Conservation (phyloP, 2,888 invertebrate species). For the Danaus chrysippus region DNA sequence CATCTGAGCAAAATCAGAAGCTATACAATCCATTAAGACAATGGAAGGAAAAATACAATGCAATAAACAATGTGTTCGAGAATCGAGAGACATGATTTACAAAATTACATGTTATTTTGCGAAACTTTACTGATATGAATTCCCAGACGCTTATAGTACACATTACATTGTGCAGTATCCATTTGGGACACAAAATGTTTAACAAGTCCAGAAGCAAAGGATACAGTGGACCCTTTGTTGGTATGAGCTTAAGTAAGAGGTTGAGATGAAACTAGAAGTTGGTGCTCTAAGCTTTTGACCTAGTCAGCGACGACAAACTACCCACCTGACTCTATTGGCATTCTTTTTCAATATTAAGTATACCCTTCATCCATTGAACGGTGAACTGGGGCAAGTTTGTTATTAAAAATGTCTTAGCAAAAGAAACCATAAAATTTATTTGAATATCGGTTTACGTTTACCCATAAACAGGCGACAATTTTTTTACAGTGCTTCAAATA, state of each 20-base stretch:
- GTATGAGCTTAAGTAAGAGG: slow-evolving; percentile 62
- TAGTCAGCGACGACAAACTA: slow-evolving; percentile 60
- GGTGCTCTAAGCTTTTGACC: slow-evolving; percentile 60
- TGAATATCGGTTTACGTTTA: too few relatives aligned
- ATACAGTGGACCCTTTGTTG: slow-evolving; percentile 18
- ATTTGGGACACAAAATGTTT: slow-evolving; percentile 55
- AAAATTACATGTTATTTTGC: slow-evolving; percentile 30
- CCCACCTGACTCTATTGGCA: slow-evolving; percentile 49
- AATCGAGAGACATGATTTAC: slow-evolving; percentile 27
- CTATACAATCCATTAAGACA: slow-evolving; percentile 23
- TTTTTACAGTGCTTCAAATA: too few relatives aligned
- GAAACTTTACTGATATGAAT: slow-evolving; percentile 43
- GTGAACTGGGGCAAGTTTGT: slow-evolving; percentile 13
- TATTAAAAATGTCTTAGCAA: neutral
- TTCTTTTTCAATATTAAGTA: slow-evolving; percentile 46
- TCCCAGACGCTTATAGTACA: slow-evolving; percentile 58
- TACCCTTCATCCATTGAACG: slow-evolving; percentile 28
- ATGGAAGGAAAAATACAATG: slow-evolving; percentile 29
- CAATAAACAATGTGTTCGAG: slow-evolving; percentile 24
- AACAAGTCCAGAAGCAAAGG: slow-evolving; percentile 41
- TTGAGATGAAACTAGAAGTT: slow-evolving; percentile 57
- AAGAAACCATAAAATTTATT: too few relatives aligned
- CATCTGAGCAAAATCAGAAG: slow-evolving; percentile 39
- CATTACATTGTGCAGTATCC: slow-evolving; percentile 69
- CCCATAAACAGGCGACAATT: too few relatives aligned